These are phyloP conservation scores for Sphinx pinastri DNA, from an alignment of 2,888 invertebrate species.

Conservation along the genomic window DNA sequence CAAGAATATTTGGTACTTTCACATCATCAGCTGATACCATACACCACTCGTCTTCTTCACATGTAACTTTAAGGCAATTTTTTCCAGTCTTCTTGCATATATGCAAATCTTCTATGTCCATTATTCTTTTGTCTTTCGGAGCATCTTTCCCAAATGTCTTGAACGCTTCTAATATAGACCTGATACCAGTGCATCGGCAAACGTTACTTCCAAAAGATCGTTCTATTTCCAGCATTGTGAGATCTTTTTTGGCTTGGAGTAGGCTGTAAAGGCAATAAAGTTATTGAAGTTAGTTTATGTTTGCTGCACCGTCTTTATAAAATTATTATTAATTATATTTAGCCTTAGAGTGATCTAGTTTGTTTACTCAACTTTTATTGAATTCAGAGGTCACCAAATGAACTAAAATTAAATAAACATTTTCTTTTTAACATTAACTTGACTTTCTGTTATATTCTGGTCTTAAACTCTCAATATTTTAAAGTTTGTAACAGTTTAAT, in stretches of 20 bases:
- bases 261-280: slow-evolving; percentile 47
- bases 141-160: slow-evolving; percentile 87
- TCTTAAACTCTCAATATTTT: too few species aligned
- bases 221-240: slow-evolving; percentile 87
- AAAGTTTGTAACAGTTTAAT: too few species aligned
- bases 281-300: not conserved
- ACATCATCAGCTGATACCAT: slow-evolving; percentile 53
- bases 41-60: slow-evolving; percentile 53
- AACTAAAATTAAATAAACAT: too few species aligned
- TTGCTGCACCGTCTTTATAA: too few species aligned
- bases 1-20: slow-evolving; percentile 46
- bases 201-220: slow-evolving; percentile 89
- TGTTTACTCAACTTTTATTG: not conserved
- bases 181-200: slow-evolving; percentile 90
- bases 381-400: too few species aligned
- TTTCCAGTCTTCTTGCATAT: slow-evolving; percentile 43
- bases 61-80: slow-evolving; percentile 30
- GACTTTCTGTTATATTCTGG: too few species aligned
- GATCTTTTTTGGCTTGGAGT: slow-evolving; percentile 50
- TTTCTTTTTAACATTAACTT: too few species aligned
- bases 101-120: slow-evolving; percentile 66
- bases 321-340: too few species aligned
- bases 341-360: not conserved
- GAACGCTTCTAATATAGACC: slow-evolving; percentile 90
- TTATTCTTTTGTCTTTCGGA: slow-evolving; percentile 59